phyloP scores from a whole-genome alignment of 2,888 invertebrate genomes.

The Drosophila melanosoma region DNA sequence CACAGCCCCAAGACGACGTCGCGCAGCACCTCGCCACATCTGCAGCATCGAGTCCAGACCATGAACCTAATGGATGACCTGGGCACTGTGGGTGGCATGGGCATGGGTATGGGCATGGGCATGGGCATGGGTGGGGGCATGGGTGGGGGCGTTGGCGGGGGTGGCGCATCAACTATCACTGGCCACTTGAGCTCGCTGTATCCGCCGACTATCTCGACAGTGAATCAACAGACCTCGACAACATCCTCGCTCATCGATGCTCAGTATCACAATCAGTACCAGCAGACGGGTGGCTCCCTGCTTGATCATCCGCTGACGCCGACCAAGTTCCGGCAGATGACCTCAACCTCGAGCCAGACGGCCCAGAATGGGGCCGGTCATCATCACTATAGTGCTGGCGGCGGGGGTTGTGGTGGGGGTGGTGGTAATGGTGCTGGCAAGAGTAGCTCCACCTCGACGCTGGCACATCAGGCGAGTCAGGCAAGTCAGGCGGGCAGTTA shows the following conservation, averaged over 20 bases:
- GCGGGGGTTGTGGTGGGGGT: slow-evolving; percentile 20
- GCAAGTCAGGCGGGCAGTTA: slow-evolving; percentile 61
- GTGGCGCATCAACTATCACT: slow-evolving; percentile 80
- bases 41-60: slow-evolving; percentile 84
- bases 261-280: slow-evolving; percentile 84
- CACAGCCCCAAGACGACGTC: slow-evolving; percentile 85
- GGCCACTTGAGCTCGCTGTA: slow-evolving; percentile 82
- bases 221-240: slow-evolving; percentile 84
- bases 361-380: slow-evolving; percentile 70
- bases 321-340: slow-evolving; percentile 83
- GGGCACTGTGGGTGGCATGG: slow-evolving; percentile 53
- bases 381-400: slow-evolving; percentile 52
- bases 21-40: slow-evolving; percentile 85
- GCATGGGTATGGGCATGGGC: slow-evolving; percentile 8
- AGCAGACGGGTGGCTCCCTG: slow-evolving; percentile 84
- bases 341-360: slow-evolving; percentile 84
- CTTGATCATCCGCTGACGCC: slow-evolving; percentile 85
- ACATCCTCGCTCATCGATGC: slow-evolving; percentile 84
- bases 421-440: slow-evolving; percentile 45
- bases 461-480: slow-evolving; percentile 63
- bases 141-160: slow-evolving; percentile 4
- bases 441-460: slow-evolving; percentile 78
- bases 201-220: slow-evolving; percentile 83
- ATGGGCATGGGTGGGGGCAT: slow-evolving; percentile 7
- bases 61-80: slow-evolving; percentile 84